Conservation (phyloP, 2,113 vertebrate species). For the Zootoca vivipara region DNA sequence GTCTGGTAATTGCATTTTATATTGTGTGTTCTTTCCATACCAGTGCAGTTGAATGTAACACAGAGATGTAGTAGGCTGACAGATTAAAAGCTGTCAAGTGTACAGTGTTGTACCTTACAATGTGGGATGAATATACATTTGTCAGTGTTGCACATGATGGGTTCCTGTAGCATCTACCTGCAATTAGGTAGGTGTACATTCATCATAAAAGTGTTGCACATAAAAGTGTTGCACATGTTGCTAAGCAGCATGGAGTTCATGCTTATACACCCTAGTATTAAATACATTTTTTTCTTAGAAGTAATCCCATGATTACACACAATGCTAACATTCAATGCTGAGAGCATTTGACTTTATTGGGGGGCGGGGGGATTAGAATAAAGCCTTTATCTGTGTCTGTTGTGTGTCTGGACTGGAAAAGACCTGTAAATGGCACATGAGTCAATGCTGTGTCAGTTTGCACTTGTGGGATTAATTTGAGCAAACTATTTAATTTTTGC, state of each 20-base stretch:
- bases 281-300: not conserved
- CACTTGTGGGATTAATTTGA: not conserved
- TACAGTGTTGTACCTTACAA: not conserved
- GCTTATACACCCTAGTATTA: not conserved
- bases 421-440: not conserved
- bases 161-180: not conserved
- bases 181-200: not conserved
- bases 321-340: not conserved
- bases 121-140: not conserved
- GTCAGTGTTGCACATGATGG: not conserved
- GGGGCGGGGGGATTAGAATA: not conserved
- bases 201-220: no score
- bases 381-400: not conserved
- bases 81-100: not conserved
- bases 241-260: not conserved
- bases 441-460: not conserved
- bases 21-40: not conserved
- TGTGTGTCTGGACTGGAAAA: not conserved
- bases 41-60: not conserved
- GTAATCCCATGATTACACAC: not conserved
- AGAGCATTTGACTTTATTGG: not conserved
- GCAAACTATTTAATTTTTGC: not conserved
- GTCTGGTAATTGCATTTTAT: not conserved
- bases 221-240: not conserved
- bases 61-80: not conserved